Base-by-base conservation (phyloP, 2,888 invertebrate genomes). In the Caenorhabditis sp. region DNA sequence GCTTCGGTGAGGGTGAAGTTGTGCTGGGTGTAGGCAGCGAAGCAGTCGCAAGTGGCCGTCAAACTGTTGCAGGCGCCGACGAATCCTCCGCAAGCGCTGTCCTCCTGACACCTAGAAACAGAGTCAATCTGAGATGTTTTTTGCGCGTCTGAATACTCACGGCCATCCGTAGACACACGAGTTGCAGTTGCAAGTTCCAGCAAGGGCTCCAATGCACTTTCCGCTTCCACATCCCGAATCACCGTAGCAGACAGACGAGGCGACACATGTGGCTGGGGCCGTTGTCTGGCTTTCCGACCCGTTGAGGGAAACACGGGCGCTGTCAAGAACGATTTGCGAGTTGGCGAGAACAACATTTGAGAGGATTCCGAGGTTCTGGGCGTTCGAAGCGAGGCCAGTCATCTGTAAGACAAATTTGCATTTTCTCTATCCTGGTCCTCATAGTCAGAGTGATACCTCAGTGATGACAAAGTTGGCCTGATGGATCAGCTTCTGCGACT, bases 161-260 rank as follows among this genome's bases (percentile, higher is more conserved):
- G 68, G 65, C 78, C 73, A 73, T 72, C 71, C 63, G 26, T 59
- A 59, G 43, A 78, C 46, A 20, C 78, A 78, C 2, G 73, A 58
- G 48, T 73, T 73, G 59, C 78, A 78, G 53, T 78, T 73, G 43
- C 78, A 78, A 11, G 78, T 78, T 58, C 78, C 78, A 11, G 61
- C 73, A 8, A 70, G 32, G 4, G 73, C 78, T 55, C 78, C 78
- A 46, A 78, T 59, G 53, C 78, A 78, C 32, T 68, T 73, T 43
- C 78, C 78, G 30, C 11, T 37, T 73, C 70, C 70, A 32, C 78
- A 78, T 37, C 61, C 78, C 4, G 20, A 15, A 32, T 78, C 63
- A 2, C n/a, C n/a, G 43, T 72, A 78, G 63, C 78, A 78, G 46
- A 62, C 63, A 5, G 68, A n/a, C 7, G 66, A 63, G 8, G 62